phyloP scores from a whole-genome alignment of 2,888 invertebrate species.

The Hydroisotoma schaefferi region DNA sequence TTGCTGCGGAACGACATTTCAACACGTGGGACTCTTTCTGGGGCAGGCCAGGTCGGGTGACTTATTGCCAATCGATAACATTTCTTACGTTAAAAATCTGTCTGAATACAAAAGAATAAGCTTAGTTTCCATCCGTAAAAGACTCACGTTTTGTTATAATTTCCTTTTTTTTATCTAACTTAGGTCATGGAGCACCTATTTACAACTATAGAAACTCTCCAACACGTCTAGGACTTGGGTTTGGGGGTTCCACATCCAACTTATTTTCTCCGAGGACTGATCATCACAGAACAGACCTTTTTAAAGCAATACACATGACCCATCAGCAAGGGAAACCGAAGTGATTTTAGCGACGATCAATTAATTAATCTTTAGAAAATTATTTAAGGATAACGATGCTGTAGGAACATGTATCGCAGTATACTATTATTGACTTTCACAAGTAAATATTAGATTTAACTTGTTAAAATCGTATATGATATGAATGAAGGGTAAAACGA shows the following conservation, averaged over 20 bases:
- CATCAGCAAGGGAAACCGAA: conserved; percentile 17
- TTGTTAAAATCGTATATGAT: too few relatives aligned
- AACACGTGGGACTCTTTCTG: conserved; percentile 37
- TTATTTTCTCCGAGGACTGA: conserved; percentile 3
- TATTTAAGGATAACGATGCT: too few relatives aligned
- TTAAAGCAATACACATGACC: conserved; percentile 35
- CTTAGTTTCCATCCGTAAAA: not conserved
- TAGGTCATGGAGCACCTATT: conserved; percentile 20
- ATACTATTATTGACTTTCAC: too few relatives aligned
- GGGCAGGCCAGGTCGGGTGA: conserved; percentile 30
- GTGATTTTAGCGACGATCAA: conserved; percentile 18
- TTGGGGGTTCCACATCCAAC: conserved; percentile 7
- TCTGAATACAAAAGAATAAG: not conserved
- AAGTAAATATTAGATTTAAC: too few relatives aligned
- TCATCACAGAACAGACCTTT: conserved; percentile 24
- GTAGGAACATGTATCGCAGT: too few relatives aligned
- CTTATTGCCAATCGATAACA: not conserved
- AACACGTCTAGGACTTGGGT: too few relatives aligned
- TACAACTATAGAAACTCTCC: conserved; percentile 6
- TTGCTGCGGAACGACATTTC: conserved; percentile 31
- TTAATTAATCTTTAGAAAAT: too few relatives aligned
- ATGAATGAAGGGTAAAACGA: too few relatives aligned
- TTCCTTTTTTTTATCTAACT: not conserved
- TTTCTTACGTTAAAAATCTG: not conserved
- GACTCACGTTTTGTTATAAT: not conserved